phyloP scores from a whole-genome alignment of 2,113 vertebrate species.

The Phrynosoma blainvillii region DNA sequence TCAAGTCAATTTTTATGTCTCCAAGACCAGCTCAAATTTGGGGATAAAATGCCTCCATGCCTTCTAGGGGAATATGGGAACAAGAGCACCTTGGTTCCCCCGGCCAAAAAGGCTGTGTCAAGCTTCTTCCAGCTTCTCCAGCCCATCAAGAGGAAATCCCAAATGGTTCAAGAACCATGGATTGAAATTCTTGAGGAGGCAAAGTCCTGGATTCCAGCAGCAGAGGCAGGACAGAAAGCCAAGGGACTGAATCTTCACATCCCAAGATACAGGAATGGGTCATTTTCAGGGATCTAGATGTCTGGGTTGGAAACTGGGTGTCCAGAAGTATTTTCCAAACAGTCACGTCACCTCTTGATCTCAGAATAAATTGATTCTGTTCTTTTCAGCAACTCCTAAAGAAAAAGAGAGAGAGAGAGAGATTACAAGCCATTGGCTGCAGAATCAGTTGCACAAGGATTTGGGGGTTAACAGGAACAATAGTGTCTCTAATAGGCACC shows the following conservation, averaged over 20 bases:
- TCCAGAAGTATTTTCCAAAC: background rate
- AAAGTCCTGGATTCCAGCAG: background rate
- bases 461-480: too few species aligned
- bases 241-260: background rate
- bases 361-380: background rate
- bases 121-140: too few species aligned
- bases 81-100: too few species aligned
- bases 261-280: background rate
- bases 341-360: background rate
- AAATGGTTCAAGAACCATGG: background rate
- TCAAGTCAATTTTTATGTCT: too few species aligned
- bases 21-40: too few species aligned
- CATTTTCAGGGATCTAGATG: background rate
- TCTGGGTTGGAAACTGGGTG: too few species aligned
- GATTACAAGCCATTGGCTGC: background rate
- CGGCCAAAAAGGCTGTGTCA: too few species aligned
- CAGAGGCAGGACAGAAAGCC: background rate
- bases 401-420: background rate
- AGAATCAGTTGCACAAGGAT: too few species aligned
- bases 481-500: too few species aligned
- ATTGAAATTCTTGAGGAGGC: background rate
- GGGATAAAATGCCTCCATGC: too few species aligned
- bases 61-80: too few species aligned
- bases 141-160: too few species aligned
- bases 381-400: conserved; percentile 1